Evolutionary conservation across 1,140 invertebrate genomes (phyloP).

Genomic region (Zaprionus gabonicus): DNA sequence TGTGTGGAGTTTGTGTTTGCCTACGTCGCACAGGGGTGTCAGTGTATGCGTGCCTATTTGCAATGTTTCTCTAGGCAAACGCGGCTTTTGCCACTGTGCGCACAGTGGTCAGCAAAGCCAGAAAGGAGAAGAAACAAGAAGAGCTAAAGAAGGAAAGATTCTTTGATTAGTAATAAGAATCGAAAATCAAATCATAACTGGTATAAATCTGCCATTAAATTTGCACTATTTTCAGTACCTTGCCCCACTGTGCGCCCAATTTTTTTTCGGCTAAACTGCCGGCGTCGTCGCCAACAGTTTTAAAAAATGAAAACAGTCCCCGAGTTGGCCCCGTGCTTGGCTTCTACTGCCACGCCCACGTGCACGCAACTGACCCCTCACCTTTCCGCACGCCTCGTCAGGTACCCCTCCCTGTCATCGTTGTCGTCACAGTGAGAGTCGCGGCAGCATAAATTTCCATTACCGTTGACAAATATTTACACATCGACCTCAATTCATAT

Average conservation of each 20-base stretch:
- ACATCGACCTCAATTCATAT: slow-evolving; percentile 83
- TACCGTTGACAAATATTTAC: slow-evolving; percentile 83
- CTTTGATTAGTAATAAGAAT: neutral
- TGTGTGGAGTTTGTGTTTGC: slow-evolving; percentile 2
- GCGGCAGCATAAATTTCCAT: slow-evolving; percentile 79
- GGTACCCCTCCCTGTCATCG: neutral
- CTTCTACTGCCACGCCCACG: slow-evolving; percentile 34
- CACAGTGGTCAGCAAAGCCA: slow-evolving; percentile 5
- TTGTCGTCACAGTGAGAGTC: neutral
- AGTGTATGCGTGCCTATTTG: slow-evolving; percentile 49
- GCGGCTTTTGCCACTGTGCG: slow-evolving; percentile 41
- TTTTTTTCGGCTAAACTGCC: slow-evolving; percentile 30
- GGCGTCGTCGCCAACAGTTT: slow-evolving; percentile 44
- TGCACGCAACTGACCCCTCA: slow-evolving; percentile 6
- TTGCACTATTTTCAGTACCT: neutral
- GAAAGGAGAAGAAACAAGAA: no score
- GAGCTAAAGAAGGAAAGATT: no score
- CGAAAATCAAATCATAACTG: neutral
- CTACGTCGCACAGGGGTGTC: slow-evolving; percentile 1
- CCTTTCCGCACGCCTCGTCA: no score
- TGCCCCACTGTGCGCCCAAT: neutral
- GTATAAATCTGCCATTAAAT: no score
- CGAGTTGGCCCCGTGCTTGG: neutral
- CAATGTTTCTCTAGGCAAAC: slow-evolving; percentile 61
- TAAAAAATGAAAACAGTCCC: slow-evolving; percentile 48